Evolutionary conservation across 2,888 invertebrate genomes (phyloP), one percentile per base, ranked within the genome.

Genomic region (Megalurothrips usitatus): DNA sequence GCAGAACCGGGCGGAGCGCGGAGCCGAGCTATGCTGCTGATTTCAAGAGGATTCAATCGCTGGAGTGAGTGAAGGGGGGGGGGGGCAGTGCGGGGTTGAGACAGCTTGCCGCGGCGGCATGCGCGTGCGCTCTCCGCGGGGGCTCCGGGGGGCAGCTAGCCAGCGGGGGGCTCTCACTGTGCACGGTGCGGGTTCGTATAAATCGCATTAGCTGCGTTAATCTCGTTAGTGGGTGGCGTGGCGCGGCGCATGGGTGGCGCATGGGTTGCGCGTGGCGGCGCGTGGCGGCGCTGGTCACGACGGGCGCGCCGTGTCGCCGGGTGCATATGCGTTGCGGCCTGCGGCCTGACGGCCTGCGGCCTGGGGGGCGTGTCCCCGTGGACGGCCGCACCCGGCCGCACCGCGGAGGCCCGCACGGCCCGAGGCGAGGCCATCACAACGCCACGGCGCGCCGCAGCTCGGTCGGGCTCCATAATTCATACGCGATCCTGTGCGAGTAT

Each of bases 381-480:
- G n/a, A n/a, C n/a, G n/a, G n/a, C n/a, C n/a, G n/a, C n/a, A n/a
- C n/a, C n/a, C n/a, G n/a, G n/a, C n/a, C n/a, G n/a, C n/a, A n/a
- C n/a, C n/a, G n/a, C n/a, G n/a, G n/a, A n/a, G n/a, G n/a, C n/a
- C n/a, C 49, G 49, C 49, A 9, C 49, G 10, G 49, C 49, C 49
- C 49, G 10, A 14, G 10, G 10, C 52, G 14, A 10, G 14, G 14
- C 52, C 52, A 19, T 19, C 52, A 52, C 52, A 52, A 49, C 49
- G 49, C 10, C 63, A 17, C n/a, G 68, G 23, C 68, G 23, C 68
- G 68, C 68, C 23, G 11, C 68, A 23, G 9, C 68, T 12, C 68
- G 68, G 68, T 26, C 26, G 68, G 68, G 9, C 68, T 75, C 68
- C 68, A 75, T 75, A 75, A 75, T 75, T 75, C 68, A 75, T 75